Evolutionary conservation across 2,797 vertebrate genomes (phyloP), one percentile per base, ranked within the genome.

Genomic region (Rhyacichthys aspro): DNA sequence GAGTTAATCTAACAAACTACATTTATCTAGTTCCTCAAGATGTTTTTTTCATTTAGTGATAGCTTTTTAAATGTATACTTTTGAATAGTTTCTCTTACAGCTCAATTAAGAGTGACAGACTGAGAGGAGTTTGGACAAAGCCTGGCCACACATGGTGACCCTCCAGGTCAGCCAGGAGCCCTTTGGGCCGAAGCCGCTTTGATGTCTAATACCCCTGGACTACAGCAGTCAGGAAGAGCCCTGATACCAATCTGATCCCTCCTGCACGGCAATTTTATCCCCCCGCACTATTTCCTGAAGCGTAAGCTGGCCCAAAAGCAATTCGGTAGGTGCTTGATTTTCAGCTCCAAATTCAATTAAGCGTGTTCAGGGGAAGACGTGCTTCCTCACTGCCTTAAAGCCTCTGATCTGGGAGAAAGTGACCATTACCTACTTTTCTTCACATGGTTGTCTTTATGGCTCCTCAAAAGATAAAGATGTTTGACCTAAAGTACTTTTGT

Each of bases 181-280:
- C 72, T 70, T 34, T 70, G 46, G 71, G 65, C 66, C 6, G 2
- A 41, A n/a, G 50, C 34, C 43, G 59, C 70, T 83, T 72, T 78
- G 55, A 85, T 77, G 74, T 76, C 49, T 70, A 61, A 77, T 59
- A 63, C 61, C 10, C 66, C 36, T 55, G 19, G 44, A 64, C 73
- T 67, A 53, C 44, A 57, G 57, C 49, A 59, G 59, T 47, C 72
- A 83, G 80, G 76, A 80, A 79, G 70, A 61, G 58, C 45, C 15
- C 52, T 74, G 74, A 78, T 80, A 72, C 53, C 48, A 67, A 75
- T 78, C 69, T 55, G 70, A 74, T 74, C 63, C 69, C 61, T 59
- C 56, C 45, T 70, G 79, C 71, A 72, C 36, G 1, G 55, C 61
- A 60, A 71, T 71, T 81, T 70, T 60, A 71, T 70, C 74, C 61